A percentile compares a stretch with the other conserved stretches of the same genome.
Conservation (phyloP, 2,113 vertebrate genomes). For the Pteropus alecto region DNA sequence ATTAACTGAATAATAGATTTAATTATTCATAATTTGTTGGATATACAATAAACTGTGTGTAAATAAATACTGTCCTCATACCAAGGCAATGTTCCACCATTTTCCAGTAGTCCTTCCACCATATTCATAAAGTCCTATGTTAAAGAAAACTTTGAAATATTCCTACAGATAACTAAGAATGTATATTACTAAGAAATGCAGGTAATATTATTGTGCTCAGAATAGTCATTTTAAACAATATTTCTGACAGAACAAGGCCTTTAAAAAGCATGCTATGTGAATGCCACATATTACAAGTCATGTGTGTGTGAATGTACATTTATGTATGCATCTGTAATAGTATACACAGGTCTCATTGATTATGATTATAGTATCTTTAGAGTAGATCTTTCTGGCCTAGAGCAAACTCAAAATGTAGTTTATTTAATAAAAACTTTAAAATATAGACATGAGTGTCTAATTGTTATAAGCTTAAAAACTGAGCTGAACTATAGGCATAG, state of each 20-base stretch:
- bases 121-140: neutral
- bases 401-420: neutral
- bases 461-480: neutral
- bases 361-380: neutral
- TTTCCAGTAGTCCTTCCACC: neutral
- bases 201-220: neutral
- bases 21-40: neutral
- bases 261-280: neutral
- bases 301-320: neutral
- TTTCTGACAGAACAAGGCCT: neutral
- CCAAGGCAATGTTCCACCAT: accelerated
- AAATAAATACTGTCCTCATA: neutral
- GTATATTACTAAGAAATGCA: neutral
- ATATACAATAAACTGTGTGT: neutral
- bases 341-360: neutral
- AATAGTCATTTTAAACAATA: neutral
- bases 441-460: neutral
- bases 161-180: neutral
- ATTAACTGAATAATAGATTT: neutral
- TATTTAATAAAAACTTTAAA: neutral
- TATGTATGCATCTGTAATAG: no score
- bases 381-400: neutral
- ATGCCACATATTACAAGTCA: neutral
- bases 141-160: neutral
- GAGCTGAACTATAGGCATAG: neutral